These are phyloP conservation scores for Elephas maximus DNA, from an alignment of 2,113 vertebrate species.

Conservation along the genomic window DNA sequence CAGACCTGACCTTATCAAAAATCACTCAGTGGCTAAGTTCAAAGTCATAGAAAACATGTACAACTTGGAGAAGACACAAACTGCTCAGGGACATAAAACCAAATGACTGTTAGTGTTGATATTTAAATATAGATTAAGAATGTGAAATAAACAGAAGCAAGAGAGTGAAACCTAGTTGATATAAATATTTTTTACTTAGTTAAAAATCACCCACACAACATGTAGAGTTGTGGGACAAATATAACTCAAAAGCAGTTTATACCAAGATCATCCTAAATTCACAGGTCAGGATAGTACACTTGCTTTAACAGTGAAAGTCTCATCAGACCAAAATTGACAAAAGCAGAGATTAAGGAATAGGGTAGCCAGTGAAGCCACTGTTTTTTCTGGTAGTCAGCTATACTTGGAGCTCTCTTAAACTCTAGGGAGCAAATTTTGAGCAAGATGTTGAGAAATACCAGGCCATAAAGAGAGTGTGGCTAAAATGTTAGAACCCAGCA, in stretches of 20 bases:
- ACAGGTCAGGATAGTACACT: not conserved
- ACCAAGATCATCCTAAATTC: not conserved
- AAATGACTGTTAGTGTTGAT: not conserved
- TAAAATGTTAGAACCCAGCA: not conserved
- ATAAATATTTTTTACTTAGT: not conserved
- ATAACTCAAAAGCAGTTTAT: not conserved
- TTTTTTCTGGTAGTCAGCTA: not conserved
- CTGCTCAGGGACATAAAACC: not conserved
- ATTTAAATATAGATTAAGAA: not conserved
- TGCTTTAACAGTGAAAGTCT: not conserved
- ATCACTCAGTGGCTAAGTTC: not conserved
- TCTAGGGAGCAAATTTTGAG: not conserved
- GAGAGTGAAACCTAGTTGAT: not conserved
- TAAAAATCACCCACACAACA: not conserved
- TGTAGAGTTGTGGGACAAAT: not conserved
- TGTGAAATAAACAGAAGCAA: not conserved
- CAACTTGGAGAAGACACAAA: not conserved
- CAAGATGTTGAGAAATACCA: not conserved
- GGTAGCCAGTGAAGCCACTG: not conserved
- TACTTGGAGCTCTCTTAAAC: not conserved
- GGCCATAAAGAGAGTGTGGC: not conserved
- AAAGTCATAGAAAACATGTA: not conserved
- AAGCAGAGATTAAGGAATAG: not conserved
- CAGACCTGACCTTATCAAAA: not conserved
- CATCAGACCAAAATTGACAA: not conserved